These are phyloP conservation scores for Galeruca laticollis DNA, from an alignment of 2,888 invertebrate species.

Conservation along the genomic window DNA sequence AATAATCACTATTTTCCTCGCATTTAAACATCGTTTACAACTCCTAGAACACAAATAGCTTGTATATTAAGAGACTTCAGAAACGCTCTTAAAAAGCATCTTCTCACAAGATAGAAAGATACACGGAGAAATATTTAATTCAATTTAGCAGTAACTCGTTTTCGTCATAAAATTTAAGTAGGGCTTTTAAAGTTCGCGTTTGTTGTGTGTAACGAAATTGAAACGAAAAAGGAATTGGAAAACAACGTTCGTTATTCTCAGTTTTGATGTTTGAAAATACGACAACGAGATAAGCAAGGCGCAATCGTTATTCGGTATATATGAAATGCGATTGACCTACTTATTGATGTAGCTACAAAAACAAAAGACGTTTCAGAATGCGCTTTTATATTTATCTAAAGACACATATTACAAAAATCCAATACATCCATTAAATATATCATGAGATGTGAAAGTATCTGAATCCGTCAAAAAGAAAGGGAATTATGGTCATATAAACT, in stretches of 20 bases:
- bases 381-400: not conserved
- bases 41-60: not conserved
- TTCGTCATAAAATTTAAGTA: constrained; percentile 21
- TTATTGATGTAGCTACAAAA: not conserved
- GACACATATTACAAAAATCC: no score
- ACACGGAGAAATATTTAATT: constrained; percentile 15
- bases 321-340: not conserved
- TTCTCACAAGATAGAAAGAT: not conserved
- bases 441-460: no score
- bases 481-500: no score
- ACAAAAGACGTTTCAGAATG: not conserved
- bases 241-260: constrained; percentile 10
- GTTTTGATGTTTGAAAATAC: constrained; percentile 9
- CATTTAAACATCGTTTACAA: not conserved
- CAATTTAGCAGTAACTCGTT: constrained; percentile 19
- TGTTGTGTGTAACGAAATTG: not conserved
- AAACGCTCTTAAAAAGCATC: constrained; percentile 5
- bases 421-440: no score
- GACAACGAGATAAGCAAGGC: constrained; percentile 7
- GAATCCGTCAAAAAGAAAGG: no score
- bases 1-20: not conserved
- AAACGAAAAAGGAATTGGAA: constrained; percentile 17
- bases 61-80: constrained; percentile 9
- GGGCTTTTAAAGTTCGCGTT: constrained; percentile 19
- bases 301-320: constrained; percentile 1